Evolutionary conservation across 1,140 invertebrate genomes (phyloP).

Genomic region (Xylocopa sonorina): DNA sequence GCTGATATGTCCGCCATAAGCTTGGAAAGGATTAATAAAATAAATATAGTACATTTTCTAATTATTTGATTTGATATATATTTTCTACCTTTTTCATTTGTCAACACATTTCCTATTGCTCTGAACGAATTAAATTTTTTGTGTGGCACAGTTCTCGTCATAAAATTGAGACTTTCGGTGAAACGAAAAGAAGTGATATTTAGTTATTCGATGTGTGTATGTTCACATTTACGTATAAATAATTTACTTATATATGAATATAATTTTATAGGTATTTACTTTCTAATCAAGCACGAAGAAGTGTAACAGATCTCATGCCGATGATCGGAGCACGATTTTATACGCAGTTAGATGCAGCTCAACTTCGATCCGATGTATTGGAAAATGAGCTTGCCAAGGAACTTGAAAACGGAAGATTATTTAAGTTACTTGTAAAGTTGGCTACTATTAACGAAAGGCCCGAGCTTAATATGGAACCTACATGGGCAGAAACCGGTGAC

Average conservation of each 20-base stretch:
- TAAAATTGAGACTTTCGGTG: neutral
- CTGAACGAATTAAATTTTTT: neutral
- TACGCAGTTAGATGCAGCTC: conserved; percentile 95
- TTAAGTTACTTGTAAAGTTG: conserved; percentile 95
- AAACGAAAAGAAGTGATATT: neutral
- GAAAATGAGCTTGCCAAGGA: conserved; percentile 96
- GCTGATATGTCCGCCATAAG: no score
- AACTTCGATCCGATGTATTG: conserved; percentile 92
- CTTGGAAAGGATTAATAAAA: no score
- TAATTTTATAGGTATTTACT: conserved; percentile 88
- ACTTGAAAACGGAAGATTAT: conserved; percentile 96
- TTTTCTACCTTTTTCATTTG: neutral
- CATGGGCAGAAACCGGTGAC: conserved; percentile 98
- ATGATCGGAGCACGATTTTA: conserved; percentile 99
- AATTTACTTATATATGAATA: conserved; percentile 23
- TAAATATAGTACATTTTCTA: neutral
- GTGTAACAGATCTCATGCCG: conserved; percentile 98
- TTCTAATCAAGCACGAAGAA: conserved; percentile 87
- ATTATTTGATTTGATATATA: neutral
- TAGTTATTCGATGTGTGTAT: neutral
- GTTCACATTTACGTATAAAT: neutral
- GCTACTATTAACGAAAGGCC: conserved; percentile 96
- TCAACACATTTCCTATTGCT: neutral
- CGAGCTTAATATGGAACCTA: conserved; percentile 95
- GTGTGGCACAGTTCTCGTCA: neutral